A percentile compares a stretch with the other conserved stretches of the same genome.
Conservation (phyloP, 2,888 invertebrate species). For the Hydrotaea cyrtoneurina region DNA sequence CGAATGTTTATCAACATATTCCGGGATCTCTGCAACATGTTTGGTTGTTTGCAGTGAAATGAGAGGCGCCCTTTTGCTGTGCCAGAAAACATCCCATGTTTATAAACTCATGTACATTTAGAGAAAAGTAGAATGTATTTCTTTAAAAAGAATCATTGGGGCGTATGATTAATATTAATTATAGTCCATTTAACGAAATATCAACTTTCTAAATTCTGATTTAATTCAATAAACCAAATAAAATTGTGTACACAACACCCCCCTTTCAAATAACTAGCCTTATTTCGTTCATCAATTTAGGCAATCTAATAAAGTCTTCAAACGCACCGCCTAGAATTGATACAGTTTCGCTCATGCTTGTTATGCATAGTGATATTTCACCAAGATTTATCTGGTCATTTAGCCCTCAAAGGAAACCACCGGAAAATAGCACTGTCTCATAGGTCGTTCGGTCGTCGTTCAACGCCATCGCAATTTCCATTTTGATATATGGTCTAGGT, state of each 20-base stretch:
- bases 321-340: no score
- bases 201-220: no score
- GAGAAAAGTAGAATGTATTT: no score
- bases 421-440: conserved; percentile 5
- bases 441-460: not conserved
- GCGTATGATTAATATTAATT: conserved; percentile 41
- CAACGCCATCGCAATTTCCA: conserved; percentile 4
- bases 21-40: no score
- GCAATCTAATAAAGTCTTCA: conserved; percentile 14
- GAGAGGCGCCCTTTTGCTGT: no score
- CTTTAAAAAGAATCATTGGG: not conserved
- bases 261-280: not conserved
- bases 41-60: no score
- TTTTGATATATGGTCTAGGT: conserved; percentile 21
- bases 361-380: conserved; percentile 14
- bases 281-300: not conserved
- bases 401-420: not conserved
- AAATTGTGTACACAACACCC: not conserved
- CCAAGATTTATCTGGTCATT: conserved; percentile 15
- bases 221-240: no score
- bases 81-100: no score
- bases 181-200: not conserved
- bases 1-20: no score
- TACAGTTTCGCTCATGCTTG: not conserved
- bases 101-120: no score